A percentile compares a stretch with the other conserved stretches of the same genome.
phyloP scores from a whole-genome alignment of 2,113 vertebrate genomes.

The Bubo scandiacus region DNA sequence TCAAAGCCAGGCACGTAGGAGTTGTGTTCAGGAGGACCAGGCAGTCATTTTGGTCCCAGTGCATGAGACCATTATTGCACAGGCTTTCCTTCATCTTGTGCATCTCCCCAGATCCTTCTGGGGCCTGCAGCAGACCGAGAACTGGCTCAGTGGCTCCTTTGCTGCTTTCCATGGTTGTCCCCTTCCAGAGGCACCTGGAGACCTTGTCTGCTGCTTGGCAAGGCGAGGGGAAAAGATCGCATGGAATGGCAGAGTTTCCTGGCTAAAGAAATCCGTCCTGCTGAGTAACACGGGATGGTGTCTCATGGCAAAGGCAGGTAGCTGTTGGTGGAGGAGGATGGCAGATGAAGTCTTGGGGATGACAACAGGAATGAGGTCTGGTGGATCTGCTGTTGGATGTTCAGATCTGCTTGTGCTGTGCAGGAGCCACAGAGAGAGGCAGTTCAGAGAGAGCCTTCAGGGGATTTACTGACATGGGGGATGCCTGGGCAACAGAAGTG shows the following conservation, averaged over 20 bases:
- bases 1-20: neutral
- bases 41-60: neutral
- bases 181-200: neutral
- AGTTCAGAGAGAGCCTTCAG: neutral
- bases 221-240: neutral
- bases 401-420: neutral
- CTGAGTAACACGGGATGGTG: fast-evolving
- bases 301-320: neutral
- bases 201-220: neutral
- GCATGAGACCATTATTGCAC: neutral
- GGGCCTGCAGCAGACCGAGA: neutral
- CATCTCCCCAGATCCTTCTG: neutral
- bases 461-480: neutral
- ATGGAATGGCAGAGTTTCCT: neutral
- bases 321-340: neutral
- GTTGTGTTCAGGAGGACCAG: neutral
- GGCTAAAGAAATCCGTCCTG: neutral
- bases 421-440: neutral
- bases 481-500: neutral
- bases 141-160: neutral
- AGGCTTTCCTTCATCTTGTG: neutral
- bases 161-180: neutral
- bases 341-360: neutral
- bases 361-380: neutral
- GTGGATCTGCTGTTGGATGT: neutral